Percentiles rank a stretch among this genome's conserved stretches.
Evolutionary conservation across 2,797 vertebrate species (phyloP).

Genomic region (Tachyglossus aculeatus): DNA sequence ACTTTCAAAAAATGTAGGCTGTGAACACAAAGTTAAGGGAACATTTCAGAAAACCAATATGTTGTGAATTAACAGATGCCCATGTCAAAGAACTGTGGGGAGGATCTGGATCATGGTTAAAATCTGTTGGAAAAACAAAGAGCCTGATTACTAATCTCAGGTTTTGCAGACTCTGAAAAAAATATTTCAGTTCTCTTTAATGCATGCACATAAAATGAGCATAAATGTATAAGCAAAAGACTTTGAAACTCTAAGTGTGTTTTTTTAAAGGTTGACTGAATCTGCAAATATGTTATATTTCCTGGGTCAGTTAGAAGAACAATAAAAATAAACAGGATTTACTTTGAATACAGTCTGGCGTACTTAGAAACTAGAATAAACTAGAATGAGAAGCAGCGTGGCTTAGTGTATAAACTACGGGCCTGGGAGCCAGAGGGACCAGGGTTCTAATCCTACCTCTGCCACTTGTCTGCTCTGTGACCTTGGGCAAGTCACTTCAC

Average conservation of each 20-base stretch:
- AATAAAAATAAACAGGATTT: neutral
- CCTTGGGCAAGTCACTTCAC: no score
- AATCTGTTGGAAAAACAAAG: neutral
- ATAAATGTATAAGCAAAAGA: neutral
- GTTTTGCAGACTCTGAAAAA: neutral
- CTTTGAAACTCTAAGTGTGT: neutral
- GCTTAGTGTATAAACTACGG: no score
- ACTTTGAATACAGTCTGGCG: neutral
- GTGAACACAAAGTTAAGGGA: neutral
- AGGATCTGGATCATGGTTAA: neutral
- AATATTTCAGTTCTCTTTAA: neutral
- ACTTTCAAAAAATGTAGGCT: neutral
- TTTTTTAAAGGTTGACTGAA: neutral
- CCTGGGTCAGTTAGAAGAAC: neutral
- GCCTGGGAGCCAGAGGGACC: no score
- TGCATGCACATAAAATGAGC: neutral
- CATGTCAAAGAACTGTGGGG: neutral
- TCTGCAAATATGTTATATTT: neutral
- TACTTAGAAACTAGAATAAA: no score
- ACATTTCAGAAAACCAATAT: neutral
- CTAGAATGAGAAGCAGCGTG: no score
- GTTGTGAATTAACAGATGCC: neutral
- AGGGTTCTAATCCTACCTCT: no score
- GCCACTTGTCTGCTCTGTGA: no score
- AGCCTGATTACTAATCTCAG: neutral